phyloP scores from a whole-genome alignment of 1,140 invertebrate genomes.

The Pseudomyrmex flavicornis region DNA sequence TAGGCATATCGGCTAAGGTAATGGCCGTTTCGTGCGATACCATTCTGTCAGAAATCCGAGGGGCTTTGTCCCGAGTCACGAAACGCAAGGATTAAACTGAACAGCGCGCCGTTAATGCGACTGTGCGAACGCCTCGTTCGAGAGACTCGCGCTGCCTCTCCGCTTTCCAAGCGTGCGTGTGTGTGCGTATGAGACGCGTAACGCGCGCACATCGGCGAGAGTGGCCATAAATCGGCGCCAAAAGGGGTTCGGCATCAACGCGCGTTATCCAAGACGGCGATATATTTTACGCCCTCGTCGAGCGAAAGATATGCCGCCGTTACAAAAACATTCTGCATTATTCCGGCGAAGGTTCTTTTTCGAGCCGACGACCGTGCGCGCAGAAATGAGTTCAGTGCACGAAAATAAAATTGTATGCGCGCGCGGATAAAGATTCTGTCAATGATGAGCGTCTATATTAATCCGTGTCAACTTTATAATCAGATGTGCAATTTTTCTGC shows the following conservation, averaged over 20 bases:
- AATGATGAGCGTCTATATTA: slow-evolving; percentile 43
- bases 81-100: slow-evolving; percentile 84
- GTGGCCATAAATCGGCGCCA: slow-evolving; percentile 61
- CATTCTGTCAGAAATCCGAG: slow-evolving; percentile 85
- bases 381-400: slow-evolving; percentile 49
- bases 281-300: slow-evolving; percentile 42
- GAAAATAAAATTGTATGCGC: slow-evolving; percentile 37
- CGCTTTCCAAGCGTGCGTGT: slow-evolving; percentile 4
- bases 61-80: slow-evolving; percentile 85
- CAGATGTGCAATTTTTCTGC: not conserved
- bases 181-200: slow-evolving; percentile 29
- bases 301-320: slow-evolving; percentile 5
- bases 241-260: slow-evolving; percentile 39
- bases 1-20: slow-evolving; percentile 78
- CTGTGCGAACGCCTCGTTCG: slow-evolving; percentile 71
- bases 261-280: slow-evolving; percentile 42
- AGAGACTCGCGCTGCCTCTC: slow-evolving; percentile 1
- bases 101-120: slow-evolving; percentile 80
- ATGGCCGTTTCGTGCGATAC: slow-evolving; percentile 85
- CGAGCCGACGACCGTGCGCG: slow-evolving; percentile 35
- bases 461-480: slow-evolving; percentile 27
- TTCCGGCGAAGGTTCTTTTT: slow-evolving; percentile 46
- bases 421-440: slow-evolving; percentile 1
- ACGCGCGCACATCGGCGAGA: slow-evolving; percentile 44
- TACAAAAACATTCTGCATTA: slow-evolving; percentile 47